These are phyloP conservation scores for Acrobasis suavella DNA, from an alignment of 2,888 invertebrate species.

Conservation along the genomic window DNA sequence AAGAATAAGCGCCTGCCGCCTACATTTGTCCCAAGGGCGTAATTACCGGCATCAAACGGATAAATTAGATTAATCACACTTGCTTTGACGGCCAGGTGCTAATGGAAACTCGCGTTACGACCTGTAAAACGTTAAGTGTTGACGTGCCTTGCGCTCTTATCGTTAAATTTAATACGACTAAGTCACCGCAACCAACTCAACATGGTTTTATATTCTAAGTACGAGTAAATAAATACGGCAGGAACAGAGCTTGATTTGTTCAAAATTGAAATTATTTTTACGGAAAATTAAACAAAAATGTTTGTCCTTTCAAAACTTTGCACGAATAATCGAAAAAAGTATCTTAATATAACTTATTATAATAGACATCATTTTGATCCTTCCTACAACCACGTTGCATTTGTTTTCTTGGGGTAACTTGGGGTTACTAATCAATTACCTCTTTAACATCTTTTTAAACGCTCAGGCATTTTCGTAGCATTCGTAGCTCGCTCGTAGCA, in stretches of 20 bases:
- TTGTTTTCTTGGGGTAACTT: too few species aligned
- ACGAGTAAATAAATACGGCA: neutral
- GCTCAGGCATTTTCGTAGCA: neutral
- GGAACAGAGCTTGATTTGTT: too few species aligned
- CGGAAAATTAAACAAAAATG: too few species aligned
- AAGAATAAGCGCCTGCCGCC: constrained; percentile 47
- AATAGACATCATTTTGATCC: too few species aligned
- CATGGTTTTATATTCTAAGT: neutral
- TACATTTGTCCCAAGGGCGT: constrained; percentile 53
- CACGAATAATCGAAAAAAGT: too few species aligned
- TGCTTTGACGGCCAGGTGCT: constrained; percentile 66
- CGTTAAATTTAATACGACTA: constrained; percentile 46
- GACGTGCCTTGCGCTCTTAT: constrained; percentile 43
- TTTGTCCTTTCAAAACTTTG: too few species aligned
- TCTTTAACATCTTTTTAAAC: neutral
- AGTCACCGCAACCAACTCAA: constrained; percentile 30
- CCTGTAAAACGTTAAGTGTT: constrained; percentile 53
- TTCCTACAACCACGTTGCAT: too few species aligned
- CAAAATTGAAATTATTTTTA: too few species aligned
- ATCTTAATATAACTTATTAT: too few species aligned
- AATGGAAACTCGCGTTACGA: constrained; percentile 62
- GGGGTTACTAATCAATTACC: neutral
- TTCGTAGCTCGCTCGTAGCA: neutral
- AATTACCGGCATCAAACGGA: constrained; percentile 65
- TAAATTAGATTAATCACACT: constrained; percentile 74